Conservation (phyloP, 2,113 vertebrate genomes). For the Neodon shergylaensis region DNA sequence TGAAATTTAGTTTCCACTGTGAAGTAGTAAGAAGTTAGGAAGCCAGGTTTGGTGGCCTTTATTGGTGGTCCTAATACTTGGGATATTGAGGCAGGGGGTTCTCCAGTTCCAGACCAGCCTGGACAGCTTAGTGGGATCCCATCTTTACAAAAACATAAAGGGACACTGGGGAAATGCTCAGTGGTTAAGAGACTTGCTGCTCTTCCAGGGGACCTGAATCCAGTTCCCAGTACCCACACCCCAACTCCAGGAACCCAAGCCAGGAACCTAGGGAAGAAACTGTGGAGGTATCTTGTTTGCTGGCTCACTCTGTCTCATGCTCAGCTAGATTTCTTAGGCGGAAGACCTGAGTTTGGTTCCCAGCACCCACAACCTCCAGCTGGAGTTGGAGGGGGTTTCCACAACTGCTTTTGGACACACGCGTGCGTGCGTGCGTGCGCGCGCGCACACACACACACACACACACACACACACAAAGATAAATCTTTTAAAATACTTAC, state of each 20-base stretch:
- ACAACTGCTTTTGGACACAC: background rate
- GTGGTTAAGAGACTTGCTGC: background rate
- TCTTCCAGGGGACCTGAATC: background rate
- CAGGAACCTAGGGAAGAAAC: background rate
- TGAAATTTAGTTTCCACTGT: background rate
- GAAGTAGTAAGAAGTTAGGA: background rate
- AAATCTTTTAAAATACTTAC: background rate
- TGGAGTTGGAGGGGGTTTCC: background rate
- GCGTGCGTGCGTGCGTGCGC: too few species aligned
- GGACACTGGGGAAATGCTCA: background rate
- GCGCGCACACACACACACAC: too few species aligned
- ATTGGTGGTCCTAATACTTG: background rate
- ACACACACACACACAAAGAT: too few species aligned
- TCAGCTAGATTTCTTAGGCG: background rate
- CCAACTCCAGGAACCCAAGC: background rate
- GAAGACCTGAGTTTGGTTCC: background rate
- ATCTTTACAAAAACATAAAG: background rate
- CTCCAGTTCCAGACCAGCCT: background rate
- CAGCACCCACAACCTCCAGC: background rate
- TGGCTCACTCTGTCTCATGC: background rate
- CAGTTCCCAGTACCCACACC: background rate
- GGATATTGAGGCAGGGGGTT: background rate
- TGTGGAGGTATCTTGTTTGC: background rate
- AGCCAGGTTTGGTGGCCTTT: background rate
- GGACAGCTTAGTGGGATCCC: too few species aligned